Evolutionary conservation across 1,140 invertebrate species (phyloP).

Genomic region (Neelides sp.): DNA sequence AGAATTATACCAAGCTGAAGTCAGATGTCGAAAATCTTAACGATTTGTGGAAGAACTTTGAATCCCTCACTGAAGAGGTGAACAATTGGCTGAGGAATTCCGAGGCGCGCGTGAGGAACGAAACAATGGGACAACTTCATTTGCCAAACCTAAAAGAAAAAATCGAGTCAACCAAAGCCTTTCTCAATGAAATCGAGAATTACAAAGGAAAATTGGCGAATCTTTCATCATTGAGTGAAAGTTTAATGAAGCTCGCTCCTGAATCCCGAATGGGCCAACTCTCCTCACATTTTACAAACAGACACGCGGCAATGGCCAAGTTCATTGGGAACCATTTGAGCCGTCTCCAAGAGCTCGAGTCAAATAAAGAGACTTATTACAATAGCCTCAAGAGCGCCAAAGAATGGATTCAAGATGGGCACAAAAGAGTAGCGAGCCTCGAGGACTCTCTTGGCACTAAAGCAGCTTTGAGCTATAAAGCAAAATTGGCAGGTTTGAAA

Average conservation of each 20-base stretch:
- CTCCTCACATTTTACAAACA: conserved; percentile 57
- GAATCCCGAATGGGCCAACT: conserved; percentile 68
- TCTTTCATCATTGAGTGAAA: conserved; percentile 52
- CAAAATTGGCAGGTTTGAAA: conserved; percentile 44
- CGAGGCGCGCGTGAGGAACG: conserved; percentile 61
- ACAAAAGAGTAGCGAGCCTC: conserved; percentile 54
- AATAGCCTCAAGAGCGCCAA: conserved; percentile 55
- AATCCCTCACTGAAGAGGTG: conserved; percentile 58
- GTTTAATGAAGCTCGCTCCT: conserved; percentile 59
- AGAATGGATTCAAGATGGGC: conserved; percentile 63
- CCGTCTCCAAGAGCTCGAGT: conserved; percentile 51
- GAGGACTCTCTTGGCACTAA: conserved; percentile 51
- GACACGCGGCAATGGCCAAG: conserved; percentile 62
- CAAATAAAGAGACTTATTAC: conserved; percentile 52
- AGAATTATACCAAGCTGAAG: conserved; percentile 54
- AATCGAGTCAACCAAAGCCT: conserved; percentile 49
- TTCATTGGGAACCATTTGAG: conserved; percentile 54
- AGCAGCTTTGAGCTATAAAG: conserved; percentile 45
- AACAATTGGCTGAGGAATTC: conserved; percentile 72
- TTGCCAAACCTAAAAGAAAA: conserved; percentile 57
- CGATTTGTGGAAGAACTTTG: conserved; percentile 45
- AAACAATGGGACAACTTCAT: conserved; percentile 55
- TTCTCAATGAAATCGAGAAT: conserved; percentile 49
- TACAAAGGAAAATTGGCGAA: conserved; percentile 53
- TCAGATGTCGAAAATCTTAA: conserved; percentile 56